Evolutionary conservation across 2,888 invertebrate genomes (phyloP), one percentile per base, ranked within the genome.

Genomic region (Oxyteleia sp.): DNA sequence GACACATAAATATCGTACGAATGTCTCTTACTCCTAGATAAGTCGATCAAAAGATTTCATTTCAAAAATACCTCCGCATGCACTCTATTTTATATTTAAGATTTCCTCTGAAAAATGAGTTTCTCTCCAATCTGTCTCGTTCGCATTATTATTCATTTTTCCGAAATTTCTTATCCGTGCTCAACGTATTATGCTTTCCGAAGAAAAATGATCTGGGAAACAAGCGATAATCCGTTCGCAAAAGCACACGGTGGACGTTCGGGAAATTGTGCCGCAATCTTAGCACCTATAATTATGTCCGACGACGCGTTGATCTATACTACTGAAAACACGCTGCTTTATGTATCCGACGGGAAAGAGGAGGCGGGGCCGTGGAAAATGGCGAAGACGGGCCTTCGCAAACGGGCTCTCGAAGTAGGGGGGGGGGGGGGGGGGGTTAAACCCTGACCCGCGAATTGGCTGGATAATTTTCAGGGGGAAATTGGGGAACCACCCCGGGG

Each of bases 61-160:
- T 10, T 32, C 8, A 4, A 3, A 32, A 32, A 10, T 8, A 32
- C 8, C 32, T 5, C 23, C 5, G 23, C 8, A 10, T 8, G 5
- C 8, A 41, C 13, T 51, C n/a, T 51, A 13, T 20, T 23, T 51
- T 5, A 23, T 13, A 11, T 26, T 51, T 51, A 51, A 51, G n/a
- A 23, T 51, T 51, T 18, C 18, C 11, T 51, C 43, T 74, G 63
- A 74, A 74, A 63, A 63, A 74, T 63, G 74, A 74, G 45, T 61
- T 43, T 32, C 61, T 61, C 47, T 29, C 26, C 76, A 78, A 61
- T 69, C 61, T 53, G 59, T 69, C 69, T 61, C 45, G 32, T 5
- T 43, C 16, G 53, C 61, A 68, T 76, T 51, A 61, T 78, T 61
- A 78, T 69, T 78, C 78, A 78, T 78, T 59, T 78, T 69, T 61